These are phyloP conservation scores for Dendrophyllia cribrosa DNA, from an alignment of 64 coral and sea anemone genomes.

Conservation along the genomic window DNA sequence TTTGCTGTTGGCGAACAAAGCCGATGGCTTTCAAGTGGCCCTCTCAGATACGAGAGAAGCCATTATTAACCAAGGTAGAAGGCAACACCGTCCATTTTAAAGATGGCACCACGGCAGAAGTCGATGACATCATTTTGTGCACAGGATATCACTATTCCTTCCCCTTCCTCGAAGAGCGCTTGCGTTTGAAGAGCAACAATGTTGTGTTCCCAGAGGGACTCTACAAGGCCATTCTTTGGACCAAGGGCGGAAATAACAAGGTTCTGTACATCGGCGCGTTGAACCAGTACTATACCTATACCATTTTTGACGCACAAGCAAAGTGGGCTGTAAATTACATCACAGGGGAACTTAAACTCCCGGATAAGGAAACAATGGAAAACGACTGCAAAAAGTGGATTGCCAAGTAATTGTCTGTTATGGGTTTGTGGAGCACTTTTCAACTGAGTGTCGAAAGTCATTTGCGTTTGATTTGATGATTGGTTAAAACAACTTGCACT, in stretches of 20 bases:
- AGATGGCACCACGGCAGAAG: slow-evolving; percentile 39
- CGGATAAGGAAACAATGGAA: slow-evolving; percentile 33
- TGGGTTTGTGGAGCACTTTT: no score
- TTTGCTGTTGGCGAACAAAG: background rate
- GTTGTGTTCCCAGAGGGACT: slow-evolving; percentile 20
- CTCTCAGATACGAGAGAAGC: slow-evolving; percentile 7
- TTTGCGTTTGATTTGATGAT: no score
- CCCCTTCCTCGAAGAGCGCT: slow-evolving; percentile 30
- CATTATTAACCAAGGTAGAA: slow-evolving; percentile 22
- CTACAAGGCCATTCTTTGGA: slow-evolving; percentile 23
- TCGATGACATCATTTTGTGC: slow-evolving; percentile 58
- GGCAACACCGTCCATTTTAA: slow-evolving; percentile 52
- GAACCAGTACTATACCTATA: slow-evolving; percentile 53
- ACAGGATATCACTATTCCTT: slow-evolving; percentile 42
- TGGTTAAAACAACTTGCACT: no score
- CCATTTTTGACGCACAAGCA: slow-evolving; percentile 56
- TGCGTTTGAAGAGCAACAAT: slow-evolving; percentile 10
- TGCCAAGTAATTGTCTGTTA: background rate
- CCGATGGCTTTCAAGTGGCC: slow-evolving; percentile 68
- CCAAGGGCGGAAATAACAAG: slow-evolving; percentile 52
- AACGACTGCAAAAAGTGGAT: slow-evolving; percentile 39
- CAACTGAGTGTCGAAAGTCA: no score
- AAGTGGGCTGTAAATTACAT: slow-evolving; percentile 45
- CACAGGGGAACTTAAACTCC: slow-evolving; percentile 28
- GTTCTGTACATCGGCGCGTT: slow-evolving; percentile 29